Evolutionary conservation across 2,113 vertebrate species (phyloP).

Genomic region (Nicator chloris): DNA sequence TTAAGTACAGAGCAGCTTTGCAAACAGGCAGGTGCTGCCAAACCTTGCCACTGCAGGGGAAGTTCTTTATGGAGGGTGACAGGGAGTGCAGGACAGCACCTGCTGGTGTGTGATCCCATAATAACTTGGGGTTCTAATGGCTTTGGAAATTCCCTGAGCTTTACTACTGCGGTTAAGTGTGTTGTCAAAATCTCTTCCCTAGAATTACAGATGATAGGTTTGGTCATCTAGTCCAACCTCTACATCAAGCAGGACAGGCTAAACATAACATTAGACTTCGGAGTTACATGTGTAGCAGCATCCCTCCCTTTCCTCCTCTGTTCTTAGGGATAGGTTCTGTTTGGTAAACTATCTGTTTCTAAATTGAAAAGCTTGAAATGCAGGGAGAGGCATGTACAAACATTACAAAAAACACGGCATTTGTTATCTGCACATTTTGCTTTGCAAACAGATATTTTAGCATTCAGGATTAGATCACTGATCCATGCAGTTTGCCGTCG

Average conservation of each 20-base stretch:
- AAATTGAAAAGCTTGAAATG: background rate
- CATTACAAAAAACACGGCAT: background rate
- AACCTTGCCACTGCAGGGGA: background rate
- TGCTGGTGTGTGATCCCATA: background rate
- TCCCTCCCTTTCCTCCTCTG: constrained; percentile 10
- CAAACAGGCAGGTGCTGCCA: background rate
- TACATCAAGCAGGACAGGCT: constrained; percentile 39
- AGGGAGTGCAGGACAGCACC: background rate
- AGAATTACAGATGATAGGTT: constrained; percentile 59
- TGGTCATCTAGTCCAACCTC: constrained; percentile 46
- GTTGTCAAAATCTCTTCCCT: constrained; percentile 39
- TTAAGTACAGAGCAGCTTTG: background rate
- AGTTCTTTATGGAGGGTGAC: background rate
- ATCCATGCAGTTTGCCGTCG: background rate
- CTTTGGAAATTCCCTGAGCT: background rate
- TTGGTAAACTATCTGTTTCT: constrained; percentile 37
- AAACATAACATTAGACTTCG: constrained; percentile 52
- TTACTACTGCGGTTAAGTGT: constrained; percentile 18
- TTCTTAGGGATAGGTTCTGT: background rate
- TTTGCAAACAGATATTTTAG: background rate
- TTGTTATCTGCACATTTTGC: background rate
- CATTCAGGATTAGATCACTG: background rate
- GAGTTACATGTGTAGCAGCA: constrained; percentile 46
- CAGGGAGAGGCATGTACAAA: background rate
- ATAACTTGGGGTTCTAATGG: background rate